Percentiles rank a stretch among this genome's conserved stretches.
These are phyloP conservation scores for Sesamia nonagrioides DNA, from an alignment of 1,140 invertebrate genomes.

Conservation along the genomic window DNA sequence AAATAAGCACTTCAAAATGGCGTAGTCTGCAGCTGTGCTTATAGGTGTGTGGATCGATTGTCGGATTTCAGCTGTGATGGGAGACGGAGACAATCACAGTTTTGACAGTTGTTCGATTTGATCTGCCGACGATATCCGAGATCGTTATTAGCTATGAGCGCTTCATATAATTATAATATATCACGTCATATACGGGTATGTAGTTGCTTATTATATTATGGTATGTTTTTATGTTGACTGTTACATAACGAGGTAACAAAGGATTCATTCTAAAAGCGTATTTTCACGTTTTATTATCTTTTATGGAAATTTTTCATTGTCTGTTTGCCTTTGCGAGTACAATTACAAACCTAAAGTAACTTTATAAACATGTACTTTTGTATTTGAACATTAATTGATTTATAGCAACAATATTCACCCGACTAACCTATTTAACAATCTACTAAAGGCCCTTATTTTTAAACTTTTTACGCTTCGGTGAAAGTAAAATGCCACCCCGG, in stretches of 20 bases:
- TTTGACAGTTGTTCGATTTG: constrained; percentile 52
- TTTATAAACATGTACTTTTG: neutral
- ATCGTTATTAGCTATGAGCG: constrained; percentile 12
- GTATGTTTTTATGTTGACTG: constrained; percentile 17
- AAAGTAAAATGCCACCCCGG: constrained; percentile 14
- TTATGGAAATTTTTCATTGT: neutral
- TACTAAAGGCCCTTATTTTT: constrained; percentile 8
- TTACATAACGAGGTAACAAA: constrained; percentile 41
- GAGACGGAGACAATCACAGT: constrained; percentile 58
- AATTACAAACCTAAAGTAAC: neutral
- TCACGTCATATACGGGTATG: constrained; percentile 17
- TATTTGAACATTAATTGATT: neutral
- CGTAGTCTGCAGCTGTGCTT: constrained; percentile 83
- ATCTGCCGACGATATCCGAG: constrained; percentile 21
- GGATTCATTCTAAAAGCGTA: constrained; percentile 16
- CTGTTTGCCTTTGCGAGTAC: neutral
- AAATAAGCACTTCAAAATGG: constrained; percentile 88
- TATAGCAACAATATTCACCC: neutral
- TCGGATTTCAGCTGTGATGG: constrained; percentile 62
- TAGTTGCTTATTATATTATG: constrained; percentile 30
- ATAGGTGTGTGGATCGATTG: constrained; percentile 73
- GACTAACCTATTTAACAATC: neutral
- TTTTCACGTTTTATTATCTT: constrained; percentile 30
- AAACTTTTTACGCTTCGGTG: constrained; percentile 10
- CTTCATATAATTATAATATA: constrained; percentile 12